Evolutionary conservation across 2,888 invertebrate genomes (phyloP), one percentile per base, ranked within the genome.

Genomic region (Trilocha varians): DNA sequence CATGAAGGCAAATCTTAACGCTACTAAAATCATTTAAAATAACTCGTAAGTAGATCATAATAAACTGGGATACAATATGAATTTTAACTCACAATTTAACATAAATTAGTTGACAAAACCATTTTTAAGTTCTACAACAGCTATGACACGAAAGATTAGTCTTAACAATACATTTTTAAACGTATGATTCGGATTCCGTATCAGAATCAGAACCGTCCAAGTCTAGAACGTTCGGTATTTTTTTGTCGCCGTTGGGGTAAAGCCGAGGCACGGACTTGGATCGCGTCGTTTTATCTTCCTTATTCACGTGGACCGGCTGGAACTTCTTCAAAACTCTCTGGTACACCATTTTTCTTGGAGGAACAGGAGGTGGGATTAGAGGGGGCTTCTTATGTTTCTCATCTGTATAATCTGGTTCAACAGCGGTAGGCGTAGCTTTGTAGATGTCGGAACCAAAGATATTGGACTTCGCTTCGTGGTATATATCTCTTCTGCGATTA

Each of bases 261-360:
- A 80, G 53, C 1, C 85, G 78, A 6, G 86, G 84, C 17, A 84
- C 84, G 14, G 86, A 84, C 51, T 83, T 84, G 2, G 85, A 85
- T 16, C 85, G 71, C 1, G 74, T 69, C 35, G 68, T 65, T 47
- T 88, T 86, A 38, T 89, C 88, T 16, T 89, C 88, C 43, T 88
- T 87, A 53, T 84, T 88, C 53, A 90, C 88, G 57, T 90, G 90
- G 16, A 90, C 90, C 1, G 90, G 90, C 42, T 90, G 90, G 52
- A 89, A 80, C 57, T 90, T 90, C 68, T 88, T 88, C 35, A 90
- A 68, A 3, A 86, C 78, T 55, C 79, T 70, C 55, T 83, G 84
- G 57, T 85, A 84, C 37, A 84, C 71, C 69, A 80, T 70, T 53
- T 86, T 85, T 55, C 89, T 75, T 4, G 89, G 90, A 1, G 89